Conservation (phyloP, 2,113 vertebrate genomes). For the Galbula dea region DNA sequence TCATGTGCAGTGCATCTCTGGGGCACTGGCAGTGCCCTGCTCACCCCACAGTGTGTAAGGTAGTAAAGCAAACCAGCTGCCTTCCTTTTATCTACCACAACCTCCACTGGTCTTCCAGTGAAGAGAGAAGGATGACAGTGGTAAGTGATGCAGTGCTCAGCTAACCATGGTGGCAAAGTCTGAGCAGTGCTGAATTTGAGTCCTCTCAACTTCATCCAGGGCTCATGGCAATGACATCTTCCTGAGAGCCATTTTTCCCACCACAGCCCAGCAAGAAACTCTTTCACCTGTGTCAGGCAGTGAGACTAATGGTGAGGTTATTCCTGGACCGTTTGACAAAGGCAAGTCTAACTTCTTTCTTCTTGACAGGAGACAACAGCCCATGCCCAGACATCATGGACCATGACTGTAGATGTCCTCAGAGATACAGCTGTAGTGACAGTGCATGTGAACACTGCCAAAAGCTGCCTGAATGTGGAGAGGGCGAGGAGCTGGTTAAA, state of each 20-base stretch:
- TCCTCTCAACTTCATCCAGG: not conserved
- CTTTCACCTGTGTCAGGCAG: not conserved
- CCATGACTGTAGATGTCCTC: not conserved
- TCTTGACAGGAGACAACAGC: not conserved
- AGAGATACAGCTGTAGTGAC: not conserved
- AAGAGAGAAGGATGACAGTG: not conserved
- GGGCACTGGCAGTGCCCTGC: not conserved
- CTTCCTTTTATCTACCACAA: not conserved
- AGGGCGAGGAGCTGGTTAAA: not conserved
- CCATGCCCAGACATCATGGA: not conserved
- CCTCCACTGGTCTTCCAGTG: not conserved
- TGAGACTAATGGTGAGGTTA: not conserved
- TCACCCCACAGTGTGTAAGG: not conserved
- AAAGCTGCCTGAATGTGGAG: not conserved
- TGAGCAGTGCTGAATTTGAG: not conserved
- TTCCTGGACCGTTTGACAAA: not conserved
- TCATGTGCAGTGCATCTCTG: not conserved
- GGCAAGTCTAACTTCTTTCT: not conserved
- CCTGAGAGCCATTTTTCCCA: not conserved
- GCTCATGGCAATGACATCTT: not conserved
- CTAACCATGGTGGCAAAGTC: not conserved
- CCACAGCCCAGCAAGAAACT: not conserved
- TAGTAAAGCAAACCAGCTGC: not conserved
- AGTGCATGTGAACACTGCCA: rapidly evolving
- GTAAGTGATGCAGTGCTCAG: not conserved